Base-by-base conservation (phyloP, 2,113 vertebrate species). In the Noturus placidus region DNA sequence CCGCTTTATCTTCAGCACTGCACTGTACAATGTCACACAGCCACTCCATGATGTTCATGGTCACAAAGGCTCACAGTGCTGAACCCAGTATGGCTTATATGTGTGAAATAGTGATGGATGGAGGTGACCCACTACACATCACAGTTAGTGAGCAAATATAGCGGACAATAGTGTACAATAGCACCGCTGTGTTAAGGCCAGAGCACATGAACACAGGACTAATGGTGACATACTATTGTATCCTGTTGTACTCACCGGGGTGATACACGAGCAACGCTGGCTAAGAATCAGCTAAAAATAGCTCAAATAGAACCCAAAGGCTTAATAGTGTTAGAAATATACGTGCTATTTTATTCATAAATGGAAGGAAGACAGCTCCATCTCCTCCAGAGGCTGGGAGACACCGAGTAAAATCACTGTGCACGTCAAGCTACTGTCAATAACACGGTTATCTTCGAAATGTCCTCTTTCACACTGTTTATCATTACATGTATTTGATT, bases 211-310 rank as follows among this genome's bases (percentile, higher is more conserved):
- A 76, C 38, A 46, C 22, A 14, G 22, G 42, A 50, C 38, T 46
- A 22, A 72, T 2, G 15, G 14, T 72, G 38, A 76, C 5, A 10
- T 76, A 91, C 93, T 91, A 93, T 67, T 42, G 52, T 10, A 82
- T 82, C 89, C 74, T 72, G 91, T 72, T 67, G 5, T 33, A 69
- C 17, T 33, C 65, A 65, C 0, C 1, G 61, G 14, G 4, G 56
- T 19, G 30, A 69, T 69, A 42, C 19, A 22, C 2, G 0, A 27
- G 22, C 38, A 46, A 42, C 22, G 27, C 10, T 27, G 38, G 9
- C 22, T 27, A 25, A 46, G 1, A 27, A 6, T 50, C n/a, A 42
- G 25, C 42, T 77, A 10, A 56, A 77, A 52, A 77, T 52, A 77
- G 25, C 74, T 17, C 52, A 52, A 52, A 50, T n/a, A 15, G 27